These are phyloP conservation scores for Macaria liturata DNA, from an alignment of 2,888 invertebrate species.

Conservation along the genomic window DNA sequence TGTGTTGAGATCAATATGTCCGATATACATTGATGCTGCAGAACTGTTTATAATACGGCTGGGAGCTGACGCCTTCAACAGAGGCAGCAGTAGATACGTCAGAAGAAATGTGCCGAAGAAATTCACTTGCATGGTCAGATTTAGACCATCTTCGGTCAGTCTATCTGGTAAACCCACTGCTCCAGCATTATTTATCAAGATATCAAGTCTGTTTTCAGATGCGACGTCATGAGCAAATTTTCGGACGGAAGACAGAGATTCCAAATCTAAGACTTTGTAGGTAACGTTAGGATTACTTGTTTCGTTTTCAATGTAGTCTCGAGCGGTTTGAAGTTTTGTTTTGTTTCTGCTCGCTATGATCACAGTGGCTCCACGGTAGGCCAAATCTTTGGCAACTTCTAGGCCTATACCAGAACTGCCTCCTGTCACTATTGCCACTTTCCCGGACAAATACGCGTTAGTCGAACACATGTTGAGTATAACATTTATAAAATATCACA, in stretches of 20 bases:
- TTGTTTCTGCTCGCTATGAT: constrained; percentile 79
- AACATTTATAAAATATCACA: background rate
- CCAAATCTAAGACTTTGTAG: constrained; percentile 66
- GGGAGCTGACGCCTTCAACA: constrained; percentile 79
- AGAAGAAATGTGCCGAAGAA: constrained; percentile 89
- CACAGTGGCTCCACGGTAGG: constrained; percentile 72
- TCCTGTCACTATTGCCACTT: constrained; percentile 69
- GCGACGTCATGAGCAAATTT: constrained; percentile 76
- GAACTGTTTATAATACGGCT: constrained; percentile 86
- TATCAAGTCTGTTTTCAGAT: constrained; percentile 68
- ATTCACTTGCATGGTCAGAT: constrained; percentile 87
- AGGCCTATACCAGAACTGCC: constrained; percentile 71
- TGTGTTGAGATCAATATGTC: constrained; percentile 64
- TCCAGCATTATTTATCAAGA: constrained; percentile 85
- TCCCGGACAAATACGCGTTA: constrained; percentile 54
- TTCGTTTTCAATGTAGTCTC: constrained; percentile 51
- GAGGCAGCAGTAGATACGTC: constrained; percentile 85
- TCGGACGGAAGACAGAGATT: constrained; percentile 74
- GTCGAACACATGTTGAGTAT: constrained; percentile 49
- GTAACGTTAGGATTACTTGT: constrained; percentile 60
- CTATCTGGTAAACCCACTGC: constrained; percentile 64
- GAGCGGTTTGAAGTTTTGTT: constrained; percentile 64
- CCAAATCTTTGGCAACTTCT: constrained; percentile 73
- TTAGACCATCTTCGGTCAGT: constrained; percentile 85
- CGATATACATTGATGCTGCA: constrained; percentile 81